Conservation (phyloP, 2,888 invertebrate genomes). For the Ornithoptera priamus region DNA sequence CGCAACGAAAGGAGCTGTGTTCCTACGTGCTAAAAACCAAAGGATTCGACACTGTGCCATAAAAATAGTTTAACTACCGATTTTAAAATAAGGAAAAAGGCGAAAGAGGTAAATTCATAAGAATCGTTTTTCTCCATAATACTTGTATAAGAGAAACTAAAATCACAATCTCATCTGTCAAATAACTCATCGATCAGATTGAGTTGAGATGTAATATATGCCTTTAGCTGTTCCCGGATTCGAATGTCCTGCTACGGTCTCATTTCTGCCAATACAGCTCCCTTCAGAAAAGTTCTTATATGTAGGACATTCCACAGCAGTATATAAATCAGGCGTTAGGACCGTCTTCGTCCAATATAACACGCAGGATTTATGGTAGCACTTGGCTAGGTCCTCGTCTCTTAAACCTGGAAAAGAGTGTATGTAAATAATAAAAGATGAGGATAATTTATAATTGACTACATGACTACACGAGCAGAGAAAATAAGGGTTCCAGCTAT, state of each 20-base stretch:
- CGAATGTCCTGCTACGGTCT: constrained; percentile 31
- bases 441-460: no score
- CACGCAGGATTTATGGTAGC: constrained; percentile 36
- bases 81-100: no score
- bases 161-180: neutral
- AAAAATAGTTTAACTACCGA: neutral
- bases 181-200: constrained; percentile 6
- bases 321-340: constrained; percentile 25
- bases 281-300: constrained; percentile 28
- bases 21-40: no score
- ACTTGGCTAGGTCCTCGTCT: constrained; percentile 33
- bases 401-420: constrained; percentile 22
- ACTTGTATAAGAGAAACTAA: neutral
- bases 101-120: no score
- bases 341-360: constrained; percentile 33
- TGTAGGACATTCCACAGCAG: constrained; percentile 32
- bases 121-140: neutral
- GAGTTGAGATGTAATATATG: constrained; percentile 33
- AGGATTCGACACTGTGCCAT: no score
- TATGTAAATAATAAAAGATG: no score
- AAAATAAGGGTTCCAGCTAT: no score
- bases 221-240: constrained; percentile 33
- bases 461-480: no score
- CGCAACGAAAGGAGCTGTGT: no score
- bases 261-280: constrained; percentile 25